Base-by-base conservation (phyloP, 1,140 invertebrate genomes). In the Asobara japonica region DNA sequence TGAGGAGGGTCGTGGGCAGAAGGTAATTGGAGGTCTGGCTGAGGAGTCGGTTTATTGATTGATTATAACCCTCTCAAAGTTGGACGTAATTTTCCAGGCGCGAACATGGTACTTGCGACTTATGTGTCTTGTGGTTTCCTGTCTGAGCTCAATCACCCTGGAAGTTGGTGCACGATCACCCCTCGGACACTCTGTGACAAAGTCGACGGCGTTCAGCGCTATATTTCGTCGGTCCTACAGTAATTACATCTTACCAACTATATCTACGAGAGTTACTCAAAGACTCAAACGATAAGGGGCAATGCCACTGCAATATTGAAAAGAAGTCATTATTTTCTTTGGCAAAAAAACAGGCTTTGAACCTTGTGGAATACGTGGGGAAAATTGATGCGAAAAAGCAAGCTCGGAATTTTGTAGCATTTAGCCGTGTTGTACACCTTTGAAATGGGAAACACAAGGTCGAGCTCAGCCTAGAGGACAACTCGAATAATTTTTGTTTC, bases 181-280 rank as follows among this genome's bases (percentile, higher is more conserved):
- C 36, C 76, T 75, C 22, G 76, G 65, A 3, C 74, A 68, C n/a
- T 74, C 78, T 6, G 30, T 76, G 20, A 74, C 73, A 5, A 82
- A 76, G 76, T 74, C 79, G 0, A 75, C 66, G 0, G 69, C 74
- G 2, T 82, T 81, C 41, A 76, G 81, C 45, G 61, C 77, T 4
- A 69, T 82, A 61, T 82, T 81, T 45, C 77, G 76, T 7, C 77
- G 80, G 60, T 77, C 36, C 70, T 80, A 81, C 16, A 80, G 81
- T 82, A 79, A 80, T 16, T 64, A 25, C 11, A 56, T 45, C n/a
- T 48, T 13, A 61, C 45, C 65, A 66, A 60, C 48, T 31, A 5
- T 25, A 45, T 45, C 18, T n/a, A n/a, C n/a, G n/a, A n/a, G n/a
- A n/a, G n/a, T n/a, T n/a, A n/a, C n/a, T n/a, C n/a, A n/a, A n/a